Evolutionary conservation across 2,888 invertebrate genomes (phyloP), one percentile per base, ranked within the genome.

Genomic region (Onthophagus sagittarius): DNA sequence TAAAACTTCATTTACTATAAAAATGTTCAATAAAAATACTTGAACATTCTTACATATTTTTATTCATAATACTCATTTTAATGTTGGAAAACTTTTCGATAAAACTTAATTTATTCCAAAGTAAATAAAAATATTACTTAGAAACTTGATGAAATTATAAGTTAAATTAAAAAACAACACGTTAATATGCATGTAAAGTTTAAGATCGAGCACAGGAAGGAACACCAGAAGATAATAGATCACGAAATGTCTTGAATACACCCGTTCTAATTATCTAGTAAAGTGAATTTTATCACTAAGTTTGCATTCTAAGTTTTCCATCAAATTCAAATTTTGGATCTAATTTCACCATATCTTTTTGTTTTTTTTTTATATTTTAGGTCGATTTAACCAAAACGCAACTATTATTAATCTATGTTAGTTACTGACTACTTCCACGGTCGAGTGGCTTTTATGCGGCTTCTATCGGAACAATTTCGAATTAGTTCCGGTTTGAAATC

Each of bases 121-220:
- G n/a, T n/a, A n/a, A n/a, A n/a, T n/a, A n/a, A n/a, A n/a, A n/a
- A n/a, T n/a, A n/a, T n/a, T n/a, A n/a, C n/a, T n/a, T n/a, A n/a
- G n/a, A 96, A 87, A 88, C 92, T 85, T 88, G 90, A 83, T 91
- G 91, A 91, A 83, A 87, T 89, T 87, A 74, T 23, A 23, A 23
- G 23, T 23, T 23, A 3, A 23, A 23, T 2, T 3, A 3, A 23
- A 23, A 23, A 23, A 23, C 3, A 23, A 23, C 23, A 23, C 23
- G 23, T 23, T 23, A 23, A 23, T 23, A 23, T 23, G 23, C 23
- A 23, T 1, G 2, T 23, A 23, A 23, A 23, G 23, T 23, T 23
- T 23, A 23, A 3, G 23, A 23, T 23, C 23, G 3, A n/a, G n/a
- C n/a, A 9, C 39, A 53, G 0, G 39, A 53, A 53, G 39, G 7